These are phyloP conservation scores for Suillia variegata DNA, from an alignment of 2,888 invertebrate species.

Conservation along the genomic window DNA sequence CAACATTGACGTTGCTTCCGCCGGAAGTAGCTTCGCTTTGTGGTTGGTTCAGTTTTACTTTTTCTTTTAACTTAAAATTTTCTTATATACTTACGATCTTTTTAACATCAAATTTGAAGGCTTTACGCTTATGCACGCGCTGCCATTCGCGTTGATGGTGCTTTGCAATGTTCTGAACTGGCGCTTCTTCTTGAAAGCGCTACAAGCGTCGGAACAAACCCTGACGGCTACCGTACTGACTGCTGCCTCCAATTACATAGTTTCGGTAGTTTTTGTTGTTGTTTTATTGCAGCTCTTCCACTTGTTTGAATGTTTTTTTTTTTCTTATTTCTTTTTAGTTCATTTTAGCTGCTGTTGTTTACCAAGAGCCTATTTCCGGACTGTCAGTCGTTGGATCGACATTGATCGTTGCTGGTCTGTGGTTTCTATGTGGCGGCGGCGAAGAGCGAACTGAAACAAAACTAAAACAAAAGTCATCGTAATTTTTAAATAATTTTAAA, in stretches of 20 bases:
- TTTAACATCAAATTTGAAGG: conserved; percentile 31
- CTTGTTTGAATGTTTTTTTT: conserved; percentile 8
- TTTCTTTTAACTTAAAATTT: neutral
- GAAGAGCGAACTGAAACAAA: conserved; percentile 4
- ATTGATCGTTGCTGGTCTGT: conserved; percentile 72
- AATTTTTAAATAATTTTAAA: no score
- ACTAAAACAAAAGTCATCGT: no score
- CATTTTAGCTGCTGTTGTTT: conserved; percentile 71
- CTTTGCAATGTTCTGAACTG: conserved; percentile 65
- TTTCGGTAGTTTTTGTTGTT: conserved; percentile 61
- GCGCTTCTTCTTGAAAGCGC: conserved; percentile 67
- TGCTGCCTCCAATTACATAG: conserved; percentile 67
- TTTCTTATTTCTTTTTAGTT: conserved; percentile 66
- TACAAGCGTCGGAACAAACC: conserved; percentile 65
- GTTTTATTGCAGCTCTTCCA: neutral
- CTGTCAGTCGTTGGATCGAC: conserved; percentile 76
- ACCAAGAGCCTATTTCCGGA: conserved; percentile 72
- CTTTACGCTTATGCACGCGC: conserved; percentile 45
- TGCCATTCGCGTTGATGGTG: conserved; percentile 64
- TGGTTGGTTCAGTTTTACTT: neutral
- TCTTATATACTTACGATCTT: neutral
- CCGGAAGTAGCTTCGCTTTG: neutral
- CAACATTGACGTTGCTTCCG: neutral
- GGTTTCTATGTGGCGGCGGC: conserved; percentile 65
- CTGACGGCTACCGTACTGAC: conserved; percentile 66